phyloP scores from a whole-genome alignment of 2,888 invertebrate species.

The Arenicola marina region DNA sequence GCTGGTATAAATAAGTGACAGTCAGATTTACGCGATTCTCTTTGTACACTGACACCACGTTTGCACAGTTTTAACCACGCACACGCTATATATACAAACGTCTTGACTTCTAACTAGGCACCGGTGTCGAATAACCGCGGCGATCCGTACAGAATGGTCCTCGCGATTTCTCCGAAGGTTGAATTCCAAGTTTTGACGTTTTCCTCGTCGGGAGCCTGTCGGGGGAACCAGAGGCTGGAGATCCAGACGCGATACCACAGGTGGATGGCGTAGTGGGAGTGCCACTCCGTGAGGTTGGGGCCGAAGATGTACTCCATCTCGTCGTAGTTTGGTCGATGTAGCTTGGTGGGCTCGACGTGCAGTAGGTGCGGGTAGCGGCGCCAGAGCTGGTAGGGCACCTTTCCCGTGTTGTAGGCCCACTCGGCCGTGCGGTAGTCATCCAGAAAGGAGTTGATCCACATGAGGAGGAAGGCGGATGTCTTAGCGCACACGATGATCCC shows the following conservation, averaged over 20 bases:
- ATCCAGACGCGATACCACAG: slow-evolving; percentile 37
- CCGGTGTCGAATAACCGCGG: too few species aligned
- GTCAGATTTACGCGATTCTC: too few species aligned
- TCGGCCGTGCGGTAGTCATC: slow-evolving; percentile 36
- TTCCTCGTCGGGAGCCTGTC: slow-evolving; percentile 33
- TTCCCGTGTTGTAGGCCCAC: too few species aligned
- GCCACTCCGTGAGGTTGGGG: slow-evolving; percentile 30
- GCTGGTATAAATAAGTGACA: too few species aligned
- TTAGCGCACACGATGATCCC: too few species aligned
- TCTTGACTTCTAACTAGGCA: too few species aligned
- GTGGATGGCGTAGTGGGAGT: slow-evolving; percentile 45
- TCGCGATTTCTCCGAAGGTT: slow-evolving; percentile 36
- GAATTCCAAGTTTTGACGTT: slow-evolving; percentile 34
- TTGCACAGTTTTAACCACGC: too few species aligned
- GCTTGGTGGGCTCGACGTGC: slow-evolving; percentile 27
- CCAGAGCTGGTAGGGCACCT: slow-evolving; percentile 35
- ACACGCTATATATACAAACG: too few species aligned
- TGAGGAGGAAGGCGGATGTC: too few species aligned
- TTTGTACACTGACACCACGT: too few species aligned
- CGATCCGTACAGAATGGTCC: too few species aligned
- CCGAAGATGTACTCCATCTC: slow-evolving; percentile 36
- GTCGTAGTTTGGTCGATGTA: slow-evolving; percentile 34
- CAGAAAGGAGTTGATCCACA: too few species aligned
- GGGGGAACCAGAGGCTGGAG: slow-evolving; percentile 33
- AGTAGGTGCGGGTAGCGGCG: slow-evolving; percentile 33